Evolutionary conservation across 2,888 invertebrate species (phyloP).

Genomic region (Microctonus hyperodae): DNA sequence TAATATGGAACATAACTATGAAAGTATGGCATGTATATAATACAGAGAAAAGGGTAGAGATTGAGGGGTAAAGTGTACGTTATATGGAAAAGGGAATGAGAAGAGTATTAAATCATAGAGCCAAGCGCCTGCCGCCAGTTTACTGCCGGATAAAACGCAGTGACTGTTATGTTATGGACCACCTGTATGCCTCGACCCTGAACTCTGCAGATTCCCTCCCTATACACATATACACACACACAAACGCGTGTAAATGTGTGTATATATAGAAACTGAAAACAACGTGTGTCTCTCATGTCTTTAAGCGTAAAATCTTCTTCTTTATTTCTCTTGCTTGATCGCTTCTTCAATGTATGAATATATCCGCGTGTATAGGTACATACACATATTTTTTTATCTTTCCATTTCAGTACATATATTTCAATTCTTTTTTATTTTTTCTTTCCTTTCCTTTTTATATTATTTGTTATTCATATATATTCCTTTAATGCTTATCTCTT

Average conservation of each 20-base stretch:
- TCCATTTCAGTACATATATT: not conserved
- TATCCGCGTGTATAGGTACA: conserved; percentile 14
- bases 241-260: not conserved
- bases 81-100: conserved; percentile 48
- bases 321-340: not conserved
- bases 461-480: not conserved
- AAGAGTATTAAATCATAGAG: conserved; percentile 63
- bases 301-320: not conserved
- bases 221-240: not conserved
- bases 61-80: conserved; percentile 20
- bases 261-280: not conserved
- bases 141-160: conserved; percentile 64
- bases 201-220: conserved; percentile 43
- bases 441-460: conserved; percentile 26
- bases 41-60: conserved; percentile 36
- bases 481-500: not conserved
- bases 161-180: conserved; percentile 64
- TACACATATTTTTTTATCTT: conserved; percentile 15
- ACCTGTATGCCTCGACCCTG: conserved; percentile 64
- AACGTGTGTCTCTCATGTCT: not conserved
- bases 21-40: conserved; percentile 18
- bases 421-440: conserved; percentile 29
- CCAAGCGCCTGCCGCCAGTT: conserved; percentile 62
- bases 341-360: not conserved
- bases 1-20: not conserved